These are phyloP conservation scores for Polietes domitor DNA, from an alignment of 2,888 invertebrate genomes.

Conservation along the genomic window DNA sequence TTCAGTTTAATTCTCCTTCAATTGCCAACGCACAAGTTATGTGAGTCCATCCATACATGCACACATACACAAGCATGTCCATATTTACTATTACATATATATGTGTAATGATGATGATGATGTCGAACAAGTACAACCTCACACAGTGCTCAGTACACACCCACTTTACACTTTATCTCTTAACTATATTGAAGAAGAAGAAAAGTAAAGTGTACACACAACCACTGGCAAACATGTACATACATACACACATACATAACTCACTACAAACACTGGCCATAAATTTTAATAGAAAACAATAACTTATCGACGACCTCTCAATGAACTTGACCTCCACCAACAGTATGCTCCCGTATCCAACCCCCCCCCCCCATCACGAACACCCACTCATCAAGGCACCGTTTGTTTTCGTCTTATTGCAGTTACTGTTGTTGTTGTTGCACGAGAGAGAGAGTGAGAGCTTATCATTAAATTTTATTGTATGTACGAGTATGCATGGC, in stretches of 20 bases:
- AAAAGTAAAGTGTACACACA: not conserved
- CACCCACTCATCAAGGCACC: not conserved
- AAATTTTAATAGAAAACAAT: constrained; percentile 56
- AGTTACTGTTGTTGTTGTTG: not conserved
- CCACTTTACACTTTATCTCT: constrained; percentile 46
- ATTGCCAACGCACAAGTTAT: constrained; percentile 5
- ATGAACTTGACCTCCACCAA: constrained; percentile 49
- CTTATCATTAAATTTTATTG: constrained; percentile 9
- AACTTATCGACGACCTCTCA: constrained; percentile 56
- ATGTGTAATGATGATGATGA: no score
- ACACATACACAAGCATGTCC: no score
- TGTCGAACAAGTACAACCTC: no score
- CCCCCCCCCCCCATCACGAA: not conserved
- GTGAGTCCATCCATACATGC: no score
- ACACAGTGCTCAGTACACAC: constrained; percentile 9
- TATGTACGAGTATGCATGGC: not conserved
- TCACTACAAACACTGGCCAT: constrained; percentile 25
- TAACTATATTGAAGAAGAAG: not conserved
- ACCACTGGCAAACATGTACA: not conserved
- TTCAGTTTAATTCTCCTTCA: not conserved
- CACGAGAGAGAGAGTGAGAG: not conserved
- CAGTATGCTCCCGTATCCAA: not conserved
- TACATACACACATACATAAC: constrained; percentile 8
- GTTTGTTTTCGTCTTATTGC: no score
- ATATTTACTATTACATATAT: not conserved